Conservation (phyloP, 2,888 invertebrate species). For the Stenichneumon culpator region DNA sequence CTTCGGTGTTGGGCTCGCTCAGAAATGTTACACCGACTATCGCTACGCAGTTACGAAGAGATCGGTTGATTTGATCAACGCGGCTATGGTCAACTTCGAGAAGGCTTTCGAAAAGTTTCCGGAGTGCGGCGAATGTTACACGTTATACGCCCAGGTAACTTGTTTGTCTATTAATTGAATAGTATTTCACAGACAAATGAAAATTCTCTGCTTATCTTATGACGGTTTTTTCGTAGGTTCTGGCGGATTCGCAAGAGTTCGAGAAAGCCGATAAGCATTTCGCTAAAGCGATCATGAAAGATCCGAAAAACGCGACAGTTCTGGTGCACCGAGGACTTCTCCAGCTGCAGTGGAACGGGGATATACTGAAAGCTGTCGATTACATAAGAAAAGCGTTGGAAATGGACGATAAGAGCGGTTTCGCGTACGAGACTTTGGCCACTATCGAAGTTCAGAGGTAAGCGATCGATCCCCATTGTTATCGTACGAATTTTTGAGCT, state of each 20-base stretch:
- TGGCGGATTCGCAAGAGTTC: constrained; percentile 94
- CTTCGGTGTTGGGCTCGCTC: constrained; percentile 94
- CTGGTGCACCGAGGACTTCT: constrained; percentile 95
- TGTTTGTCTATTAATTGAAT: not conserved
- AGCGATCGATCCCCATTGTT: constrained; percentile 19
- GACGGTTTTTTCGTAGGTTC: constrained; percentile 85
- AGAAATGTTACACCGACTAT: constrained; percentile 96
- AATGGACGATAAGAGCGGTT: constrained; percentile 96
- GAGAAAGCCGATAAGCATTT: constrained; percentile 94
- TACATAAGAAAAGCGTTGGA: constrained; percentile 93
- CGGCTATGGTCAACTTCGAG: constrained; percentile 91
- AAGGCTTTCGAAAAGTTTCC: constrained; percentile 92
- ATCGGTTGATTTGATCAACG: constrained; percentile 88
- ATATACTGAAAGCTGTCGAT: constrained; percentile 92
- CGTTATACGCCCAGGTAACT: constrained; percentile 93
- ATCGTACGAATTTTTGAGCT: not conserved
- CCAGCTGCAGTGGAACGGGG: constrained; percentile 93
- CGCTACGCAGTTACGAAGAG: constrained; percentile 89
- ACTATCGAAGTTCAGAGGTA: constrained; percentile 95
- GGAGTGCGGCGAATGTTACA: constrained; percentile 94
- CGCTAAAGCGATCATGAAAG: constrained; percentile 92
- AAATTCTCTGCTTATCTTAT: constrained; percentile 19
- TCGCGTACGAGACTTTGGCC: constrained; percentile 97
- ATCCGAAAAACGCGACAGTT: constrained; percentile 94
- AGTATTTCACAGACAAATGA: not conserved